Base-by-base conservation (phyloP, 2,113 vertebrate species). In the Grammomys dolichurus region DNA sequence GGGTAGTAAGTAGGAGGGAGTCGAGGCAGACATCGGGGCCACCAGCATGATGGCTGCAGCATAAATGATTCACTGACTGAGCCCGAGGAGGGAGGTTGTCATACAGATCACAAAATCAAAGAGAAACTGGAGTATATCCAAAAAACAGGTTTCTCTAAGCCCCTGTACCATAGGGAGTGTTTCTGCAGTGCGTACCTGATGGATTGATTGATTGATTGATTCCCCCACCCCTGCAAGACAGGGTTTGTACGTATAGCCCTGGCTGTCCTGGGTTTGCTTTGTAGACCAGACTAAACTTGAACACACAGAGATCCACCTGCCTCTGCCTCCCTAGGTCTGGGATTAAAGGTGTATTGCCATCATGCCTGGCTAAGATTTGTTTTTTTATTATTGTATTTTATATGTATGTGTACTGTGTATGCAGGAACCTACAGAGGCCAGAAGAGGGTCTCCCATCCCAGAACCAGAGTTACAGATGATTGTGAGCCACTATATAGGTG, bases 51-150 rank as follows among this genome's bases (percentile, higher is more conserved):
- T 22, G 72, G n/a, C 75, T 5, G 58, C 90, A 72, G 80, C 56
- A 85, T 70, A 90, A 95, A 96, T 24, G 63, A 73, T 56, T 90
- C 80, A 46, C 12, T 20, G 31, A 76, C 33, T 90, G 19, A 77
- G 76, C 33, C 80, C 92, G 80, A n/a, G 84, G 89, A 82, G 5
- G 36, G 36, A 91, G 46, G 16, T 31, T 56, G 63, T 14, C 31
- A 48, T 33, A 14, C 9, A 89, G 56, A 20, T 96, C 86, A 89
- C 10, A 63, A 69, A 93, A 82, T 73, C 54, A 33, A 56, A 67
- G 93, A 58, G 97, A 81, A 92, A 40, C 88, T 11, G 67, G 65
- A 95, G 48, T 8, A 16, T 24, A 24, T 46, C 24, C 88, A 40
- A 92, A 89, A 40, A 90, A 56, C 54, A 81, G 31, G 22, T 46